Evolutionary conservation across 2,797 vertebrate species (phyloP).

Genomic region (Eupleurogrammus muticus): DNA sequence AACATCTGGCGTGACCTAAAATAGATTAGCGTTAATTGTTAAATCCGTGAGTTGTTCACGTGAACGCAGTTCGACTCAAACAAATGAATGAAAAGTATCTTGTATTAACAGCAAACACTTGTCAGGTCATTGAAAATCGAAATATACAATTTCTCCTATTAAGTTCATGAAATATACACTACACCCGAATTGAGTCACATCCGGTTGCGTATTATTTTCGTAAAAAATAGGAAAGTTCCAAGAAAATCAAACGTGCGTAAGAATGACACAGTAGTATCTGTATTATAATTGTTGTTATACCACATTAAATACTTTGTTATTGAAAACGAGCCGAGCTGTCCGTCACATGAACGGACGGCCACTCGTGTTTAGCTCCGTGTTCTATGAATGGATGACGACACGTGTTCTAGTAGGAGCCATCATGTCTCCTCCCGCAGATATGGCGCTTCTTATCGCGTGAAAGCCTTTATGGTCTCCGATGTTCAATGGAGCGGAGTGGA

Average conservation of each 20-base stretch:
- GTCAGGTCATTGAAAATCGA: constrained; percentile 2
- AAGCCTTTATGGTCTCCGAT: fast-evolving
- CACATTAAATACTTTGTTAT: neutral
- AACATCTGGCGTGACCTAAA: neutral
- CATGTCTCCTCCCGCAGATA: neutral
- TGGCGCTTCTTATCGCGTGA: neutral
- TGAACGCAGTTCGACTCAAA: neutral
- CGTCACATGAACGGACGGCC: neutral
- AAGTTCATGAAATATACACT: neutral
- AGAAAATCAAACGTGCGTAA: fast-evolving
- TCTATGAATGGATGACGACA: constrained; percentile 73
- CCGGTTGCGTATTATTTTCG: constrained; percentile 47
- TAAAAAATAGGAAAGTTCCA: constrained; percentile 5
- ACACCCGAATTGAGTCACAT: constrained; percentile 29
- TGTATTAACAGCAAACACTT: constrained; percentile 2
- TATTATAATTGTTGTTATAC: neutral
- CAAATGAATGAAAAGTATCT: neutral
- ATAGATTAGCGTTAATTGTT: neutral
- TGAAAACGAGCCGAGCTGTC: neutral
- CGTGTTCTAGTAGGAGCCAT: constrained; percentile 48
- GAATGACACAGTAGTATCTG: fast-evolving
- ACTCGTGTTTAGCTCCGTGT: constrained; percentile 3
- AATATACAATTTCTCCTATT: neutral
- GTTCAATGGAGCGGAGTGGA: fast-evolving
- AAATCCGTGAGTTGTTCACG: neutral